Conservation (phyloP, 2,888 invertebrate genomes). For the Cataglyphis rosenhaueri region DNA sequence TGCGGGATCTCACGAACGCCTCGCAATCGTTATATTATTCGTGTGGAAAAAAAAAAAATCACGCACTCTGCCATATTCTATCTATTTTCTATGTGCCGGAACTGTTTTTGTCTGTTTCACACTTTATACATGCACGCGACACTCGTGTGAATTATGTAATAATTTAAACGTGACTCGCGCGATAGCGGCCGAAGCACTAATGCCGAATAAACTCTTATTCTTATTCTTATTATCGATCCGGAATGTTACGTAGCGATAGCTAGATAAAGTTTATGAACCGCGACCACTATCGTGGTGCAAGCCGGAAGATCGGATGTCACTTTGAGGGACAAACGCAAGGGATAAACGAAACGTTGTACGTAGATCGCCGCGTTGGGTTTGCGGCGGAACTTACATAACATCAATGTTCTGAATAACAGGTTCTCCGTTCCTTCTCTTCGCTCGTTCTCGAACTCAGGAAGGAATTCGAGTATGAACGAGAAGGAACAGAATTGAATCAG, state of each 20-base stretch:
- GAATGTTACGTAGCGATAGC: slow-evolving; percentile 3
- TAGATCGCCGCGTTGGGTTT: slow-evolving; percentile 31
- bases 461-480: slow-evolving; percentile 71
- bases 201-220: slow-evolving; percentile 21
- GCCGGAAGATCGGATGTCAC: slow-evolving; percentile 34
- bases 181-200: background rate
- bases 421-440: slow-evolving; percentile 56
- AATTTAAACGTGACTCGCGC: slow-evolving; percentile 11
- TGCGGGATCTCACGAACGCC: background rate
- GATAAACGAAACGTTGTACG: slow-evolving; percentile 11
- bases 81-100: slow-evolving; percentile 6
- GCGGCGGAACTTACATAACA: slow-evolving; percentile 67
- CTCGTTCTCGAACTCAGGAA: slow-evolving; percentile 57
- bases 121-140: background rate
- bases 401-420: slow-evolving; percentile 54
- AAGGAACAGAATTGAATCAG: slow-evolving; percentile 60
- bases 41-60: background rate
- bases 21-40: slow-evolving; percentile 10
- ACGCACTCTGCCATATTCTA: background rate
- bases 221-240: background rate
- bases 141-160: slow-evolving; percentile 24
- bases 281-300: slow-evolving; percentile 11
- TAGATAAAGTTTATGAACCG: slow-evolving; percentile 38
- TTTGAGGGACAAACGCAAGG: slow-evolving; percentile 21
- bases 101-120: background rate